Evolutionary conservation across 2,113 vertebrate species (phyloP).

Genomic region (Ornithorhynchus anatinus): DNA sequence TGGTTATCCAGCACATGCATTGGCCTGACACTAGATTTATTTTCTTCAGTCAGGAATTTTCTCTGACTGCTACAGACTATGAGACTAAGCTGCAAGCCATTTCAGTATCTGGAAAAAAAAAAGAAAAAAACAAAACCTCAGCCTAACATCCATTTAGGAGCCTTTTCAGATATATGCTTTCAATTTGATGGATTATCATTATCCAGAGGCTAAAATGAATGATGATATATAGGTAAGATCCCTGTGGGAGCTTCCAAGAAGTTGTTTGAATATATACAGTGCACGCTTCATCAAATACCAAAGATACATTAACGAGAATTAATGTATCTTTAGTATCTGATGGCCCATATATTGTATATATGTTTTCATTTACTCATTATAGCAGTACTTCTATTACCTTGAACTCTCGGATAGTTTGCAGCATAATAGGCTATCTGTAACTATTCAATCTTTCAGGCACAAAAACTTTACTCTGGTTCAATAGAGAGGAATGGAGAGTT

Average conservation of each 20-base stretch:
- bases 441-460: background rate
- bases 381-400: slow-evolving; percentile 9
- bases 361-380: slow-evolving; percentile 38
- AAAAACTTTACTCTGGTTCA: background rate
- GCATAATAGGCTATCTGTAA: background rate
- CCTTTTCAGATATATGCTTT: slow-evolving; percentile 36
- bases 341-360: slow-evolving; percentile 21
- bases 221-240: slow-evolving; percentile 4
- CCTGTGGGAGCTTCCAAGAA: slow-evolving; percentile 28
- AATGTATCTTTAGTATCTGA: slow-evolving; percentile 15
- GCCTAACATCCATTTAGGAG: background rate
- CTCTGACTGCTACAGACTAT: no score
- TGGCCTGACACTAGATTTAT: no score
- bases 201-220: slow-evolving; percentile 21
- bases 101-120: no score
- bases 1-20: no score
- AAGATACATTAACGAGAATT: slow-evolving; percentile 21
- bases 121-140: no score
- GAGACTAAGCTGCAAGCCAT: no score
- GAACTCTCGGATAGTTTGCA: slow-evolving; percentile 9
- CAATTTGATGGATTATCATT: slow-evolving; percentile 33
- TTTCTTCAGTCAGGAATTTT: no score
- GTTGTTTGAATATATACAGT: background rate
- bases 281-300: background rate
- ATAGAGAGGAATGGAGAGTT: background rate